These are phyloP conservation scores for Taenaris catops DNA, from an alignment of 2,888 invertebrate genomes.

Conservation along the genomic window DNA sequence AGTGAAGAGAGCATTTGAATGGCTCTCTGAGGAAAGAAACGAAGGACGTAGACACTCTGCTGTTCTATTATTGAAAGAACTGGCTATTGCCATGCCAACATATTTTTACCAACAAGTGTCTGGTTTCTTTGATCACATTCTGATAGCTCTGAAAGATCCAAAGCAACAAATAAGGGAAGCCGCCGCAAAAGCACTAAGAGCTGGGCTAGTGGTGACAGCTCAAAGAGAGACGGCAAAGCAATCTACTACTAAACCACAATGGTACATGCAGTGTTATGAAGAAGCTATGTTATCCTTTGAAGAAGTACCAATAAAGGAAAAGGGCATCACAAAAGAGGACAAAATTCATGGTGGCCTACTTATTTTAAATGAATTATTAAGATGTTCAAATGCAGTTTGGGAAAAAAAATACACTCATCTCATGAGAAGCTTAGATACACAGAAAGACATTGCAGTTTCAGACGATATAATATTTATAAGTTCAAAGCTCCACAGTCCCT, in stretches of 20 bases:
- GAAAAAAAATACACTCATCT: conserved; percentile 88
- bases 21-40: conserved; percentile 94
- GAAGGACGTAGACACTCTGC: conserved; percentile 96
- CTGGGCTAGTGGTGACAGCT: conserved; percentile 96
- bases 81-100: conserved; percentile 97
- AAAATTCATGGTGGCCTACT: conserved; percentile 95
- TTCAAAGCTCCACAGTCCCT: conserved; percentile 79
- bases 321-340: conserved; percentile 92
- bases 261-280: conserved; percentile 96
- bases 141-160: conserved; percentile 94
- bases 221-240: conserved; percentile 98
- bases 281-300: conserved; percentile 92
- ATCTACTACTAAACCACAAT: conserved; percentile 90
- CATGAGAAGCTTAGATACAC: conserved; percentile 79
- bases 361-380: conserved; percentile 94
- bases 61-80: conserved; percentile 93
- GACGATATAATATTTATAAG: conserved; percentile 81
- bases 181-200: conserved; percentile 95
- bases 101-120: conserved; percentile 98
- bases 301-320: conserved; percentile 82
- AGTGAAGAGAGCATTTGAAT: conserved; percentile 96
- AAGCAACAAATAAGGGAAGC: conserved; percentile 95
- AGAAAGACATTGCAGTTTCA: conserved; percentile 63
- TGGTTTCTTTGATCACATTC: conserved; percentile 95
- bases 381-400: conserved; percentile 94